A percentile compares a stretch with the other conserved stretches of the same genome.
Evolutionary conservation across 2,888 invertebrate genomes (phyloP).

Genomic region (Caenorhabditis japonica): DNA sequence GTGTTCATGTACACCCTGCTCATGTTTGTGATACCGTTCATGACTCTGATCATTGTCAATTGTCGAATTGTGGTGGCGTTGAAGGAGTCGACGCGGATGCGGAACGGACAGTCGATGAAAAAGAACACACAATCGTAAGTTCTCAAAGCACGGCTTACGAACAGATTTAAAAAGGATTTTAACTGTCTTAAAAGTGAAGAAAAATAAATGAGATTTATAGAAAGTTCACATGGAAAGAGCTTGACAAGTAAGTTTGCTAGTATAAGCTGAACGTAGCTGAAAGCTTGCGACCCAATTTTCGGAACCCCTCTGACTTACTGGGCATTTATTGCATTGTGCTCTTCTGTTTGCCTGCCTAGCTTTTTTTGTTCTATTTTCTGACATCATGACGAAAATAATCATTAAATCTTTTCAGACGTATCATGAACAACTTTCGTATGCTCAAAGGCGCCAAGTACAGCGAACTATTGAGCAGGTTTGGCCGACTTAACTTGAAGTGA

Average conservation of each 20-base stretch:
- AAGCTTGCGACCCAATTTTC: slow-evolving; percentile 8
- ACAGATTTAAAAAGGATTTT: neutral
- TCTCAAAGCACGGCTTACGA: no score
- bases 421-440: slow-evolving; percentile 71
- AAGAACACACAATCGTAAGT: slow-evolving; percentile 64
- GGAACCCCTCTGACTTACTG: slow-evolving; percentile 1
- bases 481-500: slow-evolving; percentile 60
- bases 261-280: no score
- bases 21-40: slow-evolving; percentile 75
- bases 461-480: slow-evolving; percentile 71
- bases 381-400: neutral
- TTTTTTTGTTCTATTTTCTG: slow-evolving; percentile 13
- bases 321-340: slow-evolving; percentile 16
- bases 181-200: neutral
- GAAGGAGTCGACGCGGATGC: slow-evolving; percentile 66
- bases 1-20: slow-evolving; percentile 69
- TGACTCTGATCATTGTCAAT: slow-evolving; percentile 74
- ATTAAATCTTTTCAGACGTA: slow-evolving; percentile 42
- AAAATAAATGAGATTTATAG: slow-evolving; percentile 11
- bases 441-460: slow-evolving; percentile 72
- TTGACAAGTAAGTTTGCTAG: slow-evolving; percentile 45
- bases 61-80: slow-evolving; percentile 72
- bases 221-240: slow-evolving; percentile 33
- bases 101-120: slow-evolving; percentile 63
- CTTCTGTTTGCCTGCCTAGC: slow-evolving; percentile 8